These are phyloP conservation scores for Pipistrellus pygmaeus DNA, from an alignment of 2,797 vertebrate species.

Conservation along the genomic window DNA sequence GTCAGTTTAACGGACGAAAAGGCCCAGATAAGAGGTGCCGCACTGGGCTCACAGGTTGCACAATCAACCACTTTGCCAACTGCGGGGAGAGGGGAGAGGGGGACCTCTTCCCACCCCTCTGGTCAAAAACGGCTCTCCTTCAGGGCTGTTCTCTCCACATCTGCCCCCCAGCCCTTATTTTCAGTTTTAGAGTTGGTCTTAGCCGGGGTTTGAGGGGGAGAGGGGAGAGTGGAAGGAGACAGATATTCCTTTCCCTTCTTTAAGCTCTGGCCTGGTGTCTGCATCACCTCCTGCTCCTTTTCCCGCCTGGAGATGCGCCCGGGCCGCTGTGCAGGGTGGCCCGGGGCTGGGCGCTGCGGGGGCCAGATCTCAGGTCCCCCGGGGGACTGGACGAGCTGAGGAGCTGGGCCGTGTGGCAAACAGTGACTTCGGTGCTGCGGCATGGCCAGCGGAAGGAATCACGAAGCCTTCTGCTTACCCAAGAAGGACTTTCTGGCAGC, in stretches of 20 bases:
- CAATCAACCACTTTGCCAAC: conserved; percentile 85
- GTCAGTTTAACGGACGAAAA: conserved; percentile 88
- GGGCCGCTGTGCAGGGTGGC: background rate
- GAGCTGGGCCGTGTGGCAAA: accelerated
- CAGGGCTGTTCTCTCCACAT: conserved; percentile 73
- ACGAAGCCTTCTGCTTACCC: accelerated
- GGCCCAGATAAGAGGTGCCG: conserved; percentile 84
- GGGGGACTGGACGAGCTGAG: accelerated
- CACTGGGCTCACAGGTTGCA: conserved; percentile 84
- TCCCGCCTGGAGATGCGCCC: background rate
- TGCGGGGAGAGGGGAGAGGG: conserved; percentile 84
- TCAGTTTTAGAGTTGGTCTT: conserved; percentile 81
- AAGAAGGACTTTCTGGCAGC: background rate
- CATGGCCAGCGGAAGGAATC: accelerated
- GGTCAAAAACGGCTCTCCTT: conserved; percentile 87
- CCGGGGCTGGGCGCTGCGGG: accelerated
- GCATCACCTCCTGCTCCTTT: background rate
- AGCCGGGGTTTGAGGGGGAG: background rate
- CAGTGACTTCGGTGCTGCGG: background rate
- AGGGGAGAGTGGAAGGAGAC: background rate
- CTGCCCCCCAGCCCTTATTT: conserved; percentile 79
- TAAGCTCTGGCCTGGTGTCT: background rate
- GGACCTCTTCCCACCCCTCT: conserved; percentile 67
- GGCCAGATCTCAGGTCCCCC: background rate
- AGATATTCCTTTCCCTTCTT: conserved; percentile 53